Base-by-base conservation (phyloP, 1,140 invertebrate species). In the Adelges cooleyi region DNA sequence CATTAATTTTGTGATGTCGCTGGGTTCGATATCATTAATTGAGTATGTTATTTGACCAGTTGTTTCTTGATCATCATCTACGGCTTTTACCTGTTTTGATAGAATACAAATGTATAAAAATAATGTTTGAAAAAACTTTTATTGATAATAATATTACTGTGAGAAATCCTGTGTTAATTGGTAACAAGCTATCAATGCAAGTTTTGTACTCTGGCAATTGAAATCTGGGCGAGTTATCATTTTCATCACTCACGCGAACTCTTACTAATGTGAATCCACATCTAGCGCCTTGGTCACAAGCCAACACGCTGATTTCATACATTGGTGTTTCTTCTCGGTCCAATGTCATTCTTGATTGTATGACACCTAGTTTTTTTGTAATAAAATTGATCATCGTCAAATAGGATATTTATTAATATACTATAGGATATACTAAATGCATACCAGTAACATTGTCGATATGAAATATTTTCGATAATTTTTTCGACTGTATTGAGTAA, bases 201-300 rank as follows among this genome's bases (percentile, higher is more conserved):
- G 81, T 82, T 74, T 87, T 87, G 71, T 92, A 92, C 74, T 92
- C 89, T 52, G 81, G 82, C 15, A 89, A 74, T 29, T 83, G 75
- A 75, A 95, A 97, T 49, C 77, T 74, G 1, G 93, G 93, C 49
- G 82, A 74, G 75, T 95, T 91, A 72, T 96, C 93, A 77, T 96
- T 96, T 56, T 84, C 81, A 77, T 96, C 92, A 3, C 75, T 77
- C 9, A 96, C 83, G 69, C 81, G 83, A 9, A 95, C 83, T 70
- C 86, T 78, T 5, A 96, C 81, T 8, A 81, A 82, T 2, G 89
- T 80, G 73, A 90, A 92, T 4, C 85, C 86, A 51, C 85, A 84
- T 72, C 84, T 81, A 5, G 88, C 87, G 46, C 92, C 92, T 50
- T 84, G 85, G 75, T 95, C 92, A 13, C 82, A 84, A n/a, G 90